Evolutionary conservation across 2,888 invertebrate genomes (phyloP), one percentile per base, ranked within the genome.

Genomic region (Beris chalybata): DNA sequence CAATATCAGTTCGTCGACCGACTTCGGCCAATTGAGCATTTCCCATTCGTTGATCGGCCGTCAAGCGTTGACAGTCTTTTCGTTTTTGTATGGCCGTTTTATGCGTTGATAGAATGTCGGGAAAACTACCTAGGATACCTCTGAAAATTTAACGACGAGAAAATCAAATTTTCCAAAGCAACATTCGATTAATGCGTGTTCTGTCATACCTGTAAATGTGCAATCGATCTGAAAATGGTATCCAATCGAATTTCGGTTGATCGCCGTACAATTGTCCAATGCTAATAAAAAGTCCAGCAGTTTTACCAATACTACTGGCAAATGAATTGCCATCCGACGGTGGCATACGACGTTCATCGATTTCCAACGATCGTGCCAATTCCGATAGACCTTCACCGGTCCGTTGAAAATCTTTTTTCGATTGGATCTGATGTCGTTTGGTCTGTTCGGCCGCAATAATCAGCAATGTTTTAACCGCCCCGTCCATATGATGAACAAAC

Each of bases 231-330:
- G 91, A 88, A 32, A 97, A 84, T 1, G 94, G 93, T 74, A 95
- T 93, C 90, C 93, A 94, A 79, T 95, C 95, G 65, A 86, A 85
- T 77, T 91, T 92, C 0, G 93, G 91, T 78, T 96, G 95, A 66
- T 95, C 93, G 71, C 95, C 95, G 79, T 90, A 95, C 78, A 95
- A 83, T 76, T 89, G 88, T 0, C 94, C 97, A 71, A 97, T 93
- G 67, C 90, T 89, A 74, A 93, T 91, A 79, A 94, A 97, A 2
- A 93, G 89, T 52, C 92, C 91, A 9, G 95, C 96, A 1, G 95
- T 92, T 77, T 89, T 86, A 74, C 91, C 92, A 32, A 94, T 86
- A 3, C 93, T 95, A 61, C 87, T 86, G 0, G 93, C 91, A 64
- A 96, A 78, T 72, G 86, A 85, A 0, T 86, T 85, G n/a, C 85